Percentiles rank a stretch among this genome's conserved stretches.
phyloP scores from a whole-genome alignment of 2,888 invertebrate species.

The Lathronympha strigana region DNA sequence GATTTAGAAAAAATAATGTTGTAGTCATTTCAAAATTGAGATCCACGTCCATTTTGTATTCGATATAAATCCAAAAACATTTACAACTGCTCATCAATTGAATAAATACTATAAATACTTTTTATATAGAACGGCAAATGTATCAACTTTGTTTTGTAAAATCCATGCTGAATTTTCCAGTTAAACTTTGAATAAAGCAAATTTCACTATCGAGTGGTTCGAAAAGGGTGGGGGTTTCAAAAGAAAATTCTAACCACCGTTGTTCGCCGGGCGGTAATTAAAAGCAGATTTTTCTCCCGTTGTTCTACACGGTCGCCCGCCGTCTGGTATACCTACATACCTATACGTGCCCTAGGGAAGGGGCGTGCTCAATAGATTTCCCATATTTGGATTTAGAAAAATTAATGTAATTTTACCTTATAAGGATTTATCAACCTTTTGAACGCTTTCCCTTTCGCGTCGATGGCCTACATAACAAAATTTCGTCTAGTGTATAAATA shows the following conservation, averaged over 20 bases:
- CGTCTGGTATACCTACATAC: constrained; percentile 51
- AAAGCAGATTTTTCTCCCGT: constrained; percentile 66
- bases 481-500: no score
- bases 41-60: no score
- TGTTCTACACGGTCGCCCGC: constrained; percentile 63
- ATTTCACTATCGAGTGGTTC: constrained; percentile 53
- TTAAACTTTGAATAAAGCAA: constrained; percentile 42
- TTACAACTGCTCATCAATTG: no score
- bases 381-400: no score
- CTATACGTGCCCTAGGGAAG: not conserved
- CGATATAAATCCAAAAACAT: no score
- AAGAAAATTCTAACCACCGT: constrained; percentile 64
- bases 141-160: constrained; percentile 10
- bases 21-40: no score
- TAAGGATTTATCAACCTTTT: no score
- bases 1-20: no score
- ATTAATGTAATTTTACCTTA: not conserved
- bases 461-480: no score
- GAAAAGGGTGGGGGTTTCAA: constrained; percentile 55
- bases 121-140: not conserved
- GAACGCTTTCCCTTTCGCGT: no score
- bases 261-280: constrained; percentile 65
- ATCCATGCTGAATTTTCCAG: not conserved
- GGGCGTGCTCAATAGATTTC: not conserved
- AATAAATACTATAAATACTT: no score